Evolutionary conservation across 2,113 vertebrate species (phyloP), one percentile per base, ranked within the genome.

Genomic region (Urocitellus parryii): DNA sequence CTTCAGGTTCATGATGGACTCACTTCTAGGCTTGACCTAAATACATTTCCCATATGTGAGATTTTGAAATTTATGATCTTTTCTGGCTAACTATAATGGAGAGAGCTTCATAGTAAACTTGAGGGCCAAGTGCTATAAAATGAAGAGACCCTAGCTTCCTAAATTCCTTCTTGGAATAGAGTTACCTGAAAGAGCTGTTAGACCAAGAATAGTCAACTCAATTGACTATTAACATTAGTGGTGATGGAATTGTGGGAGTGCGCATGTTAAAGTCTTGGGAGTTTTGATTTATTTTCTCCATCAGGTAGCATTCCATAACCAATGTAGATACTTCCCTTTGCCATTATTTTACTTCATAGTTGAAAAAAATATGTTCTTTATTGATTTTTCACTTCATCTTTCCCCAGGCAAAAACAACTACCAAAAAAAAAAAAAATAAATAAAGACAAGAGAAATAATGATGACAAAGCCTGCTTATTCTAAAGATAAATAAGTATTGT

Each of bases 211-310:
- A 63, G 61, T 63, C 24, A 27, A 27, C 61, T 27, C 61, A 63
- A 27, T 61, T 27, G 27, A 22, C 27, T 61, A 2, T 81, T 77
- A 32, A 10, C 2, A 0, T 67, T 58, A 20, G 8, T 77, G 34
- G 24, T 5, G 11, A 4, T 56, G 11, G 2, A 78, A 2, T 70
- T 2, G 18, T 20, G 10, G 16, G 13, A 24, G 5, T 10, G 29
- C 10, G 14, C 29, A 25, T 37, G 3, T 73, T 85, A 91, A 91
- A 91, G 56, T 4, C 53, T 73, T 24, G 51, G 32, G 84, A 63
- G 91, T 80, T 84, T 95, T 24, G n/a, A 10, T 42, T 72, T 67
- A 86, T 73, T 78, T 78, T 27, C 27, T 89, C 11, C 4, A 37
- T 20, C 45, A 72, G 13, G 4, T 61, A 84, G 20, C 27, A 48